phyloP scores from a whole-genome alignment of 2,888 invertebrate genomes.

The Cyaniris semiargus region DNA sequence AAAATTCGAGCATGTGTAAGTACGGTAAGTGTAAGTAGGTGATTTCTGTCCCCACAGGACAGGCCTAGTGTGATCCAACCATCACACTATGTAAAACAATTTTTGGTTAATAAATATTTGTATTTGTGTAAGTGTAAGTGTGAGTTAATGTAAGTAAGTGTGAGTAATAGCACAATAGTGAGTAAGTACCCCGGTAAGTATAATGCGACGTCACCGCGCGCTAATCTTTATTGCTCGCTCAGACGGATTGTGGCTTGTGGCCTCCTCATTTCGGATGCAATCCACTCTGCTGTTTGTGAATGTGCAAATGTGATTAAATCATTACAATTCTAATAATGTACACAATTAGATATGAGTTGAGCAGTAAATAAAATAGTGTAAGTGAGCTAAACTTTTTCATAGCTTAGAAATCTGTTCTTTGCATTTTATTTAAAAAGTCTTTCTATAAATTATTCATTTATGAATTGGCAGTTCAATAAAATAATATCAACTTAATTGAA shows the following conservation, averaged over 20 bases:
- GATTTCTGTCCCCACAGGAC: too few relatives aligned
- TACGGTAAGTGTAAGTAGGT: too few relatives aligned
- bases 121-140: background rate
- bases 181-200: constrained; percentile 6
- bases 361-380: too few relatives aligned
- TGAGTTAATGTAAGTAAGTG: background rate
- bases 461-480: too few relatives aligned
- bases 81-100: too few relatives aligned
- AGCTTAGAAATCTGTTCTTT: too few relatives aligned
- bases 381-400: too few relatives aligned
- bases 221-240: constrained; percentile 34
- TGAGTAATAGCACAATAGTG: background rate
- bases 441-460: too few relatives aligned
- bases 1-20: too few relatives aligned
- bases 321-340: background rate
- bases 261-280: constrained; percentile 31
- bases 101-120: too few relatives aligned
- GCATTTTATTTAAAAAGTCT: too few relatives aligned
- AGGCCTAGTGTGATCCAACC: too few relatives aligned
- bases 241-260: constrained; percentile 44
- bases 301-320: background rate
- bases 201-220: constrained; percentile 15
- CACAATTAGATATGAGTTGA: background rate
- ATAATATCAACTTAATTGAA: background rate
- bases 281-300: constrained; percentile 4